Base-by-base conservation (phyloP, 2,797 vertebrate genomes). In the Hyperoplus immaculatus region DNA sequence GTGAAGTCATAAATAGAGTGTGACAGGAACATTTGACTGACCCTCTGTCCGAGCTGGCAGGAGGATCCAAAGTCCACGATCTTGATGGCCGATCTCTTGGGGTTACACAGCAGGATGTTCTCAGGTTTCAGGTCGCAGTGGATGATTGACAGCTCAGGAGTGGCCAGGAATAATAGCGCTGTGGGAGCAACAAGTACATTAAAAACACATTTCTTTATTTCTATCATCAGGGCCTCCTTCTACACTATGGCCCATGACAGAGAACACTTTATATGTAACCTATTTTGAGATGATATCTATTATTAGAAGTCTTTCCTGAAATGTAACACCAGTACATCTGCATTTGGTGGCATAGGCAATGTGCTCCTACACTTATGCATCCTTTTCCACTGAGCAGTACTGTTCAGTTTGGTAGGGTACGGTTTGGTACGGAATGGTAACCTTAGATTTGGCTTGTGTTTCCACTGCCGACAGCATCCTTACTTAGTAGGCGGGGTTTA, bases 71-170 rank as follows among this genome's bases (percentile, higher is more conserved):
- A 97, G 92, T 98, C 97, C 10, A 98, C 97, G 16, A 98, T 97
- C 89, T 98, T 98, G 93, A 98, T 97, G 93, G 97, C 97, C 18
- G 96, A 97, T 88, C 97, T 96, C 87, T 98, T 98, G 88, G 97
- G 97, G 78, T 98, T 98, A 94, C 97, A 97, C 79, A 98, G 96
- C 83, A 98, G 94, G 88, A 97, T 98, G 93, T 98, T 98, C 91
- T 98, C 97, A 4, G 97, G 97, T 92, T 98, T 98, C 92, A 98
- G 96, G 94, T 98, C 97, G 94, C 97, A 98, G 95, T 98, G 97
- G 84, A 98, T 98, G 94, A 98, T 97, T 93, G 97, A 97, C 92
- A 98, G 96, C 90, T 98, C 97, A 1, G 97, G 97, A 2, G 97
- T 97, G 86, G 97, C 97, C 91, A 98, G 93, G 90, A 98, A 98